These are phyloP conservation scores for Standfussiana lucernea DNA, from an alignment of 2,888 invertebrate genomes.

Conservation along the genomic window DNA sequence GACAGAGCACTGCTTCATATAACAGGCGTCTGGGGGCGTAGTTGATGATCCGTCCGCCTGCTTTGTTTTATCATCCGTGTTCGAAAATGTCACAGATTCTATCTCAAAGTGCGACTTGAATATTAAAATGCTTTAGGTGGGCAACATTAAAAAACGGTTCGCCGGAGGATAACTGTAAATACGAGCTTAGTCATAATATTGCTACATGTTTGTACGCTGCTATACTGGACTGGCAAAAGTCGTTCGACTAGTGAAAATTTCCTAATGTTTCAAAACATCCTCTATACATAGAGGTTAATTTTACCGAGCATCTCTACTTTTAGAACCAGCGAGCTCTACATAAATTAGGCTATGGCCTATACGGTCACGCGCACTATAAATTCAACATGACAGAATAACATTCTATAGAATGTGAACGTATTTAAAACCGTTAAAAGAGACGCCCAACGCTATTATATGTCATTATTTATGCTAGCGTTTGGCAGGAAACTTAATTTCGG, in stretches of 20 bases:
- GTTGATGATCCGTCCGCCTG: constrained; percentile 52
- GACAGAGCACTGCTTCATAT: constrained; percentile 54
- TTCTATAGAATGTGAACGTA: constrained; percentile 40
- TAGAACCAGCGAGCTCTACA: constrained; percentile 29
- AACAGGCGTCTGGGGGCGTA: constrained; percentile 64
- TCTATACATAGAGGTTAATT: constrained; percentile 19
- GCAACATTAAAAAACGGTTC: constrained; percentile 76
- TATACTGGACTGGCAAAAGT: constrained; percentile 67
- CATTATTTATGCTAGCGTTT: constrained; percentile 30
- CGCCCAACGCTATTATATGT: constrained; percentile 46
- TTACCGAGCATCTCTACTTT: background rate
- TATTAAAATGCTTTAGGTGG: constrained; percentile 78
- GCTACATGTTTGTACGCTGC: constrained; percentile 71
- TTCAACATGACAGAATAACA: constrained; percentile 39
- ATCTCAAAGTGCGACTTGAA: constrained; percentile 76
- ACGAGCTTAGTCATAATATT: constrained; percentile 79
- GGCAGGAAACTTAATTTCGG: background rate
- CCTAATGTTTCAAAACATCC: constrained; percentile 26
- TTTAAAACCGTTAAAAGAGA: constrained; percentile 50
- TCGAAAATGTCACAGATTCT: constrained; percentile 75
- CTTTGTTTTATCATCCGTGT: constrained; percentile 63
- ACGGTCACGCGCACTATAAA: constrained; percentile 48
- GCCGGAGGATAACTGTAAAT: constrained; percentile 83
- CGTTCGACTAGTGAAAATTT: constrained; percentile 48
- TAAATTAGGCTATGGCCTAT: constrained; percentile 27